phyloP scores from a whole-genome alignment of 2,888 invertebrate species.

The Polia nebulosa region DNA sequence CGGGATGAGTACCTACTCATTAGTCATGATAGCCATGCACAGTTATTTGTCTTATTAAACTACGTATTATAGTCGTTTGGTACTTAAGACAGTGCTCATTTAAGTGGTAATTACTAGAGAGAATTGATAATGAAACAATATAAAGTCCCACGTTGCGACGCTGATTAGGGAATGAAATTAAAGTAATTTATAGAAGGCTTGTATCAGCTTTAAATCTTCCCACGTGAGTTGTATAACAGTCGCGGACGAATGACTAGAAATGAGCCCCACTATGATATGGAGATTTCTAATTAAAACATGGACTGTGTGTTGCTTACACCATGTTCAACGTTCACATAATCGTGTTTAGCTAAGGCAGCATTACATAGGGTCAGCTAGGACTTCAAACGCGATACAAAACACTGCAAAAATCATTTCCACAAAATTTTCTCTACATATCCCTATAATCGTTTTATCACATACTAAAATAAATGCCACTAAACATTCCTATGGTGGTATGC shows the following conservation, averaged over 20 bases:
- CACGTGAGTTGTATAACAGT: constrained; percentile 39
- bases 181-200: constrained; percentile 56
- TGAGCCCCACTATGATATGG: constrained; percentile 16
- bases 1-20: constrained; percentile 56
- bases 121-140: constrained; percentile 54
- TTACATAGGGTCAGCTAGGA: neutral
- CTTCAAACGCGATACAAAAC: neutral
- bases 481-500: neutral
- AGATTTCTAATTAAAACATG: constrained; percentile 36
- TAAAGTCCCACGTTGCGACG: constrained; percentile 48
- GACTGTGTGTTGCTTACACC: constrained; percentile 1
- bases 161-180: constrained; percentile 56
- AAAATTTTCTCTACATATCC: neutral
- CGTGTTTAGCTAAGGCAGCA: neutral
- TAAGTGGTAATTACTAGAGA: constrained; percentile 43
- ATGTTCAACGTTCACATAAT: constrained; percentile 14
- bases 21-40: constrained; percentile 42
- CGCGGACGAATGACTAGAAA: constrained; percentile 29
- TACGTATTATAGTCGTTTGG: constrained; percentile 5
- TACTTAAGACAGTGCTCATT: constrained; percentile 21
- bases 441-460: neutral
- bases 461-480: neutral
- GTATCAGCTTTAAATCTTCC: constrained; percentile 53
- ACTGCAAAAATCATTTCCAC: neutral
- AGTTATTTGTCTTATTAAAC: constrained; percentile 31